Percentiles rank a stretch among this genome's conserved stretches.
Conservation (phyloP, 2,113 vertebrate genomes). For the Taurulus bubalis region DNA sequence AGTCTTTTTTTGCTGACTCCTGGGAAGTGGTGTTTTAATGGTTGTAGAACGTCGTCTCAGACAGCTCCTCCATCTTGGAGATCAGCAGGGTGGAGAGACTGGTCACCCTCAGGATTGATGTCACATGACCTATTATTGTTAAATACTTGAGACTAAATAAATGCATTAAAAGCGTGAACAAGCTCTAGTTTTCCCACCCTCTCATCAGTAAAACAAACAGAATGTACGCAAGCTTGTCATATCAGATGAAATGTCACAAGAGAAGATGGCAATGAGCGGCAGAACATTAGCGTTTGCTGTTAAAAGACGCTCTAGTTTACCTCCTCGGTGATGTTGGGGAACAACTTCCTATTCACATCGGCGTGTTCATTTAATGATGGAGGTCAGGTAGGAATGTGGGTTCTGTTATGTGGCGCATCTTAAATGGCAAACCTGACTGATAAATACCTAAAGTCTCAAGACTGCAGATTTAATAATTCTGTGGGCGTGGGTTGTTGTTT, state of each 20-base stretch:
- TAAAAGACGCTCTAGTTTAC: not conserved
- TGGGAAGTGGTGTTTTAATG: not conserved
- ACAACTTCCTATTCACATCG: not conserved
- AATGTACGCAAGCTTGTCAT: too few species aligned
- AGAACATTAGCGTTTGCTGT: constrained; percentile 18
- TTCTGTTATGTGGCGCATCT: not conserved
- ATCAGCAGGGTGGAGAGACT: not conserved
- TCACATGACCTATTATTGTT: not conserved
- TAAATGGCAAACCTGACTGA: not conserved
- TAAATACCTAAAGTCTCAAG: not conserved
- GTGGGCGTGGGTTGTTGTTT: not conserved
- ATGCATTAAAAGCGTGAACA: not conserved
- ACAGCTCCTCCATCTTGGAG: not conserved
- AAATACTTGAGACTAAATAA: not conserved
- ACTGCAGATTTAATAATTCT: not conserved
- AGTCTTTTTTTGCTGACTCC: not conserved
- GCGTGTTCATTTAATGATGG: not conserved
- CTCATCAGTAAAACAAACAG: not conserved
- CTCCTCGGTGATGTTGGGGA: constrained; percentile 2
- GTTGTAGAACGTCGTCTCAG: not conserved
- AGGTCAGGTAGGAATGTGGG: not conserved
- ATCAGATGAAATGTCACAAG: not conserved
- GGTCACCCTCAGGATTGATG: not conserved
- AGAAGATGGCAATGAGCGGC: not conserved
- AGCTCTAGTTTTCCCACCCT: not conserved